phyloP scores from a whole-genome alignment of 2,113 vertebrate genomes.

The Cottus gobio region DNA sequence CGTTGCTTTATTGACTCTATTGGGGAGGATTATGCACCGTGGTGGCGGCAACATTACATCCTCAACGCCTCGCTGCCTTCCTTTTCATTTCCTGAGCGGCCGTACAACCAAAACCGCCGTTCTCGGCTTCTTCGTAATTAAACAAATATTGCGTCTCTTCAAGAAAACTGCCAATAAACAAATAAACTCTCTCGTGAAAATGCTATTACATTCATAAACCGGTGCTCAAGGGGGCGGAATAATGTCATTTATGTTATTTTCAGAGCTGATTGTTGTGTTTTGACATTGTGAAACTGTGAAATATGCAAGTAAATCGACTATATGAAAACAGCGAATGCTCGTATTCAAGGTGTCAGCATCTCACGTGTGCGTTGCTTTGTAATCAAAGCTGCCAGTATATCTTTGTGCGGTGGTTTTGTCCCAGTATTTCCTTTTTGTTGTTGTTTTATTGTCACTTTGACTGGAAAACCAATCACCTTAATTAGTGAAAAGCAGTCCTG shows the following conservation, averaged over 20 bases:
- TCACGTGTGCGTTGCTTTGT: not conserved
- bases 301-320: constrained; percentile 8
- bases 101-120: constrained; percentile 28
- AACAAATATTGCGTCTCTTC: constrained; percentile 52
- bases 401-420: not conserved
- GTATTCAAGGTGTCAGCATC: not conserved
- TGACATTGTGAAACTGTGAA: constrained; percentile 2
- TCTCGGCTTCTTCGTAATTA: constrained; percentile 53
- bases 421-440: not conserved
- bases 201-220: constrained; percentile 52
- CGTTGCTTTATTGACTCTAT: constrained; percentile 6
- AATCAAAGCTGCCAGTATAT: not conserved
- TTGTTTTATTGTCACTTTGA: not conserved
- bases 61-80: constrained; percentile 46
- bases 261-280: constrained; percentile 34
- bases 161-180: constrained; percentile 55
- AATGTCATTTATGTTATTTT: constrained; percentile 51
- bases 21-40: constrained; percentile 29
- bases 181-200: constrained; percentile 61
- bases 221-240: constrained; percentile 25
- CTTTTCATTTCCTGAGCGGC: constrained; percentile 50
- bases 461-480: constrained; percentile 30
- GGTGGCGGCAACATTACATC: constrained; percentile 9
- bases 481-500: constrained; percentile 15
- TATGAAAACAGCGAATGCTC: constrained; percentile 8